Percentiles rank a stretch among this genome's conserved stretches.
Conservation (phyloP, 35 echinoderm and acorn worm species). For the Stichopus chloronotus region DNA sequence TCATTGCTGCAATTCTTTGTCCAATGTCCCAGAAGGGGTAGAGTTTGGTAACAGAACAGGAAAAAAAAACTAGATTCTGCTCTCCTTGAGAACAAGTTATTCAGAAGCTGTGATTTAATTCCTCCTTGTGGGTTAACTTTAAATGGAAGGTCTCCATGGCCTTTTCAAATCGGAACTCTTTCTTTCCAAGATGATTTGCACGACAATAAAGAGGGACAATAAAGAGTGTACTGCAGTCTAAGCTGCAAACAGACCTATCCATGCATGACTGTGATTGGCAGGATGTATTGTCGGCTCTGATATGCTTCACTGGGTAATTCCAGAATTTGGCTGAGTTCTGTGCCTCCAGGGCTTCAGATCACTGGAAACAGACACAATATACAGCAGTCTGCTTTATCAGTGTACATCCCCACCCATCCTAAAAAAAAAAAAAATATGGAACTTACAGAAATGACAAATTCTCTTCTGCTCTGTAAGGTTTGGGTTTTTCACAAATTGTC, state of each 20-base stretch:
- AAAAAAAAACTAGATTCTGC: no score
- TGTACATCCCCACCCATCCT: background rate
- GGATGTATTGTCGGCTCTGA: background rate
- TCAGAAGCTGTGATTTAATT: background rate
- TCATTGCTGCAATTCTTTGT: no score
- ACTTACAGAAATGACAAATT: background rate
- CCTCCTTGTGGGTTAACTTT: background rate
- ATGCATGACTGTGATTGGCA: constrained; percentile 5
- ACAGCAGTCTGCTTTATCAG: background rate
- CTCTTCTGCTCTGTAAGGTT: background rate
- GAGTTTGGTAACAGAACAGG: no score
- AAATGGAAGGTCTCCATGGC: background rate
- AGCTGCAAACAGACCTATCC: background rate
- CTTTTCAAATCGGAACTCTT: background rate
- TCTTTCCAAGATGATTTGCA: background rate
- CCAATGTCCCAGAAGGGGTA: no score
- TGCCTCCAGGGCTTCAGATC: background rate
- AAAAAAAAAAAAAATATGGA: no score
- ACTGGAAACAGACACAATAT: background rate
- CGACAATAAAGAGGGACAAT: background rate
- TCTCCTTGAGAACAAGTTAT: background rate
- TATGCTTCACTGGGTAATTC: background rate
- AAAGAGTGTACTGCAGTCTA: background rate
- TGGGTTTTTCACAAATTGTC: background rate
- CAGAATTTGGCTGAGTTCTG: background rate